Evolutionary conservation across 2,888 invertebrate species (phyloP).

Genomic region (Epinotia demarniana): DNA sequence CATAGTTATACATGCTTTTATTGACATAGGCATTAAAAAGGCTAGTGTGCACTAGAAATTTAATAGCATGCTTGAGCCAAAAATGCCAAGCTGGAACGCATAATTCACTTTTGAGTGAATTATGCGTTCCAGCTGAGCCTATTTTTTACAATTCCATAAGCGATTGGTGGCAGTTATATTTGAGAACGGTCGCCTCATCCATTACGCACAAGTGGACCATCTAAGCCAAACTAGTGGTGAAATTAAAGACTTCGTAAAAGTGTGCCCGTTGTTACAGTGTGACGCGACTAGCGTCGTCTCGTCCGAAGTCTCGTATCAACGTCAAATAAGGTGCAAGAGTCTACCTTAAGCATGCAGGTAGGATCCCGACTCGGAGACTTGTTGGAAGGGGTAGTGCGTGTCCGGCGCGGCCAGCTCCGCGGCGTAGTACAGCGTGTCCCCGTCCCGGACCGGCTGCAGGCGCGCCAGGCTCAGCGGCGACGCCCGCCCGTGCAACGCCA

Average conservation of each 20-base stretch:
- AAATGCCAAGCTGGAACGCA: too few relatives aligned
- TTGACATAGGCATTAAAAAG: too few relatives aligned
- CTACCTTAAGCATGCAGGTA: slow-evolving; percentile 15
- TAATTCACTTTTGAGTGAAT: not conserved
- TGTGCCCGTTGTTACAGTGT: not conserved
- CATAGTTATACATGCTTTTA: not conserved
- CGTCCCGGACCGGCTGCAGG: slow-evolving; percentile 71
- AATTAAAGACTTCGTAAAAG: not conserved
- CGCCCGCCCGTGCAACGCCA: slow-evolving; percentile 40
- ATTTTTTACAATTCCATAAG: not conserved
- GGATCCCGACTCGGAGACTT: slow-evolving; percentile 48
- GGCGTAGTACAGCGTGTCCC: slow-evolving; percentile 74
- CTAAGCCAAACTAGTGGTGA: not conserved
- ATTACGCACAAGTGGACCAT: too few relatives aligned
- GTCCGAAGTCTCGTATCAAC: not conserved
- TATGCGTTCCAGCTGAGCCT: not conserved
- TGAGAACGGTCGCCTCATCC: too few relatives aligned
- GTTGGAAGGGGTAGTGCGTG: slow-evolving; percentile 49
- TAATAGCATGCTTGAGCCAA: too few relatives aligned
- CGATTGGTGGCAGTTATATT: not conserved
- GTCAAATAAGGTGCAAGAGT: not conserved
- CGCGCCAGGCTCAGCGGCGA: slow-evolving; percentile 65
- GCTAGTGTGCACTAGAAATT: too few relatives aligned
- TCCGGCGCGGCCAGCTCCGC: slow-evolving; percentile 62
- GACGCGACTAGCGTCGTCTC: not conserved